Evolutionary conservation across 1,140 invertebrate genomes (phyloP), one percentile per base, ranked within the genome.

Genomic region (Alviniconcha marisindica): DNA sequence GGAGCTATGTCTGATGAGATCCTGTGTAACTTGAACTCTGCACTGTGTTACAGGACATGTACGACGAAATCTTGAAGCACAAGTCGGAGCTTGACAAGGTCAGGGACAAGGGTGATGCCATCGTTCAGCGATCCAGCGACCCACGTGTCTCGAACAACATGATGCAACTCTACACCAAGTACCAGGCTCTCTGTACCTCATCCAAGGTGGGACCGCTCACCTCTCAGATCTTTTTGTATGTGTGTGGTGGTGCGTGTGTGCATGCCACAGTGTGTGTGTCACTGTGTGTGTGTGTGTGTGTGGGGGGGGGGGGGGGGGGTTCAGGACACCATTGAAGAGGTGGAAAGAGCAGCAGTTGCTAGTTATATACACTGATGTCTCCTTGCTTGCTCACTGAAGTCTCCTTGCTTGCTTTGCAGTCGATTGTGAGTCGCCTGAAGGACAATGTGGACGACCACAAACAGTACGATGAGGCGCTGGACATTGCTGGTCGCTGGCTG

Each of bases 11-110:
- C n/a, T n/a, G n/a, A n/a, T n/a, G n/a, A n/a, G n/a, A n/a, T n/a
- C n/a, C 38, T 18, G 31, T 71, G 18, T 33, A 36, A 36, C 36
- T 18, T 36, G 31, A 36, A 31, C 69, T 66, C 60, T 33, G 24
- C 5, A 66, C 5, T 66, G 24, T n/a, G 24, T 83, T 87, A 36
- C 85, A 93, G 94, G 95, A 95, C 44, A 96, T 98, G 90, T 94
- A 98, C 77, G 97, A 98, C 94, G 96, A 95, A 2, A 94, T 99
- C 24, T 97, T 98, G 89, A 97, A 98, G 87, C 98, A 97, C 97
- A 98, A 99, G 93, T 96, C 96, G 71, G 96, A 97, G 88, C 94
- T 99, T 44, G 97, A 99, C 92, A 95, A 96, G 86, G 93, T 99
- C n/a, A 98, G 98, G 90, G 96, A 97, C 94, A 96, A 96, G 89